Evolutionary conservation across 2,888 invertebrate genomes (phyloP), one percentile per base, ranked within the genome.

Genomic region (Ferrisia virgata): DNA sequence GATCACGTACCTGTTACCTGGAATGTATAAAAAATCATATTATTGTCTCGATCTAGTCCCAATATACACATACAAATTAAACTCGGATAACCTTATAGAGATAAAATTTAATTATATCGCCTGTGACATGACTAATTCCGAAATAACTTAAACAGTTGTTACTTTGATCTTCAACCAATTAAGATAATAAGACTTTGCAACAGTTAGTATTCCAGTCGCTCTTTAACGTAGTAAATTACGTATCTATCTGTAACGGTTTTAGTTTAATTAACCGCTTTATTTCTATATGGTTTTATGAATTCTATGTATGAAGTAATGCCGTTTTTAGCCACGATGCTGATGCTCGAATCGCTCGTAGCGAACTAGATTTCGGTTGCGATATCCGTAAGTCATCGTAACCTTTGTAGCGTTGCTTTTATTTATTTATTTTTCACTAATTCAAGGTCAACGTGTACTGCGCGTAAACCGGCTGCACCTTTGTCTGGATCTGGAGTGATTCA

Each of bases 161-260:
- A 31, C 82, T 82, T 82, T 82, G 82, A 82, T 82, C 82, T 82
- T 82, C 13, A 36, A 58, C 82, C 82, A 82, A 82, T 82, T 82
- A 82, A 82, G 82, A 82, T 82, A 69, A 82, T 82, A 64, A 8
- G 64, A 82, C 82, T 82, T 82, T 39, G 64, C 28, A 39, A 64
- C 82, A 15, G 82, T 82, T 82, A 82, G 82, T 82, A 82, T 82
- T 82, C 82, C 39, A 82, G 58, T 82, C 82, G 39, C 69, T 39
- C 64, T 39, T 69, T 58, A 36, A 47, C 47, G 31, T 31, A 43
- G 80, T 80, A 80, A 80, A 80, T 80, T 80, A 79, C 53, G 36
- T 80, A 79, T 18, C 72, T 76, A 76, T 76, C 72, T 76, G 72
- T 76, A 76, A 76, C 72, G 72, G 72, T 76, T 36, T 76, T 76